Percentiles rank a stretch among this genome's conserved stretches.
These are phyloP conservation scores for Belonocnema kinseyi DNA, from an alignment of 1,140 invertebrate species.

Conservation along the genomic window DNA sequence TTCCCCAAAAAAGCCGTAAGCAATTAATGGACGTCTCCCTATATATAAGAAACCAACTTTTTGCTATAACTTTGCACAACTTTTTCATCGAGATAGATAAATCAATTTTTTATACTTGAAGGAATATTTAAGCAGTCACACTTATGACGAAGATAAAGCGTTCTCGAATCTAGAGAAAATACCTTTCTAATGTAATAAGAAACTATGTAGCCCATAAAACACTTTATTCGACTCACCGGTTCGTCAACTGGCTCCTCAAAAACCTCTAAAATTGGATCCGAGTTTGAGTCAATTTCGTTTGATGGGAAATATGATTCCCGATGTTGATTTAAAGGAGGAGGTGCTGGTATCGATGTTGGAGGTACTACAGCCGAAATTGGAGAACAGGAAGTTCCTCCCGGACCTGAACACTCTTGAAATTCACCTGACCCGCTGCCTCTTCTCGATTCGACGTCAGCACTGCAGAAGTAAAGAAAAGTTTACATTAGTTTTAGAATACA, in stretches of 20 bases:
- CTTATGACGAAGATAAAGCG: too few species aligned
- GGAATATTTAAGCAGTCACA: too few species aligned
- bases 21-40: too few species aligned
- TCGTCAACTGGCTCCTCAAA: conserved; percentile 68
- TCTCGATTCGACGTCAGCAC: conserved; percentile 51
- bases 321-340: conserved; percentile 49
- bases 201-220: not conserved
- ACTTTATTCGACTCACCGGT: conserved; percentile 55
- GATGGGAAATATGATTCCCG: conserved; percentile 50
- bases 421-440: conserved; percentile 51
- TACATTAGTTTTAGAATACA: not conserved
- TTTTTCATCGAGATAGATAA: too few species aligned
- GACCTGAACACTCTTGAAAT: conserved; percentile 50
- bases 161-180: too few species aligned
- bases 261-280: conserved; percentile 59
- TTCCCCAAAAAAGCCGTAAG: too few species aligned
- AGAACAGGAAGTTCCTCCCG: conserved; percentile 41
- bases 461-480: conserved; percentile 41
- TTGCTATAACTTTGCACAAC: too few species aligned
- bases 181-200: not conserved
- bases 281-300: conserved; percentile 46
- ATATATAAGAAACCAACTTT: too few species aligned
- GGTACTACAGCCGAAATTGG: conserved; percentile 37
- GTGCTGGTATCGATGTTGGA: conserved; percentile 46
- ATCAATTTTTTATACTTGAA: too few species aligned